Evolutionary conservation across 2,888 invertebrate genomes (phyloP).

Genomic region (Choreutis nemorana): DNA sequence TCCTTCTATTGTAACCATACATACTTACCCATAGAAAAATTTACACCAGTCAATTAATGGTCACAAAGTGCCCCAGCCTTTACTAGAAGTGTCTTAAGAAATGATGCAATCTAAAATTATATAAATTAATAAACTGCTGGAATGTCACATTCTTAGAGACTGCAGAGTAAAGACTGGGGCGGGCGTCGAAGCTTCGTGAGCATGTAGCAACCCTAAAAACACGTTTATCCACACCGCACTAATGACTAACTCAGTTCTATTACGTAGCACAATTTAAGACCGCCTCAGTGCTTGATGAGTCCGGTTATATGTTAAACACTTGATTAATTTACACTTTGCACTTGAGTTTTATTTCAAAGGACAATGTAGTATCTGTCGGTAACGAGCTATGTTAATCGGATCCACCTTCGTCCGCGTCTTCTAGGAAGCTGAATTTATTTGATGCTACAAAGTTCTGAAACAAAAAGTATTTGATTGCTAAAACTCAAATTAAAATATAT

Average conservation of each 20-base stretch:
- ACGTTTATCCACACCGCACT: constrained; percentile 44
- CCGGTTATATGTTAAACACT: constrained; percentile 36
- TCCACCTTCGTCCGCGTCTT: constrained; percentile 69
- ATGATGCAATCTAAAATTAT: too few relatives aligned
- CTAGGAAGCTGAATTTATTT: constrained; percentile 80
- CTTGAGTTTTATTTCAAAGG: constrained; percentile 43
- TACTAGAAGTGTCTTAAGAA: too few relatives aligned
- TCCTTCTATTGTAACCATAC: constrained; percentile 23
- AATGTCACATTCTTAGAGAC: too few relatives aligned
- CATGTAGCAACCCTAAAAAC: constrained; percentile 42
- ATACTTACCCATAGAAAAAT: constrained; percentile 60
- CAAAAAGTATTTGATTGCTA: constrained; percentile 16
- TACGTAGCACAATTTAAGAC: constrained; percentile 45
- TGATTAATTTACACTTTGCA: constrained; percentile 60
- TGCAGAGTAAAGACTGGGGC: constrained; percentile 53
- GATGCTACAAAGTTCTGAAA: constrained; percentile 77
- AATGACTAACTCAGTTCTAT: constrained; percentile 44
- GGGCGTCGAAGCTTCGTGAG: constrained; percentile 37
- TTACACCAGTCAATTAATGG: constrained; percentile 59
- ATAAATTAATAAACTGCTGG: too few relatives aligned
- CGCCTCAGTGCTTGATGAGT: constrained; percentile 37
- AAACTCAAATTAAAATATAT: too few relatives aligned
- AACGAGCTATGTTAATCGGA: constrained; percentile 37
- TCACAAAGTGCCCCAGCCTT: constrained; percentile 53
- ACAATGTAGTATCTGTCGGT: constrained; percentile 30